Evolutionary conservation across 1,140 invertebrate species (phyloP), one percentile per base, ranked within the genome.

Genomic region (Elysia chlorotica): DNA sequence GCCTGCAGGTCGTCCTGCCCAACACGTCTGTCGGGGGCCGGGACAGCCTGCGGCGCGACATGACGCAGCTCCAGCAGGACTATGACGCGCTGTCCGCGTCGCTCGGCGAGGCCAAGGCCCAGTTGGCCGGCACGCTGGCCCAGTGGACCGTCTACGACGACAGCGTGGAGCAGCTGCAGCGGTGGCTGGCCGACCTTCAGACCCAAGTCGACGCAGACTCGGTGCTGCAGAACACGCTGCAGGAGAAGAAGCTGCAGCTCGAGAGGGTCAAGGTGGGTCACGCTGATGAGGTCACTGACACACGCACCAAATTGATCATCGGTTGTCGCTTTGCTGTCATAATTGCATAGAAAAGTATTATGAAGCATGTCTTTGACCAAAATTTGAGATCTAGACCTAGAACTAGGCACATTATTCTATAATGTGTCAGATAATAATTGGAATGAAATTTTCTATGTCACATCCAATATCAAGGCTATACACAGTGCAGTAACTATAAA

Each of bases 251-350:
- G 76, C 95, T 95, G 0, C 95, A 97, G 82, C 86, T 97, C 17
- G 95, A 97, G 82, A 96, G 96, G 82, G 95, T 97, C 81, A 96
- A 95, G 87, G 93, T 98, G n/a, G n/a, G n/a, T n/a, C n/a, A n/a
- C n/a, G n/a, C n/a, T n/a, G n/a, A n/a, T n/a, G n/a, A n/a, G n/a
- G n/a, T n/a, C n/a, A n/a, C n/a, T n/a, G n/a, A n/a, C n/a, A n/a
- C n/a, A n/a, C n/a, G n/a, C n/a, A n/a, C n/a, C n/a, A n/a, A n/a
- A n/a, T n/a, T n/a, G n/a, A n/a, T n/a, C n/a, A n/a, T n/a, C n/a
- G n/a, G n/a, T n/a, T n/a, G n/a, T n/a, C n/a, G n/a, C n/a, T n/a
- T n/a, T n/a, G n/a, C n/a, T n/a, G n/a, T n/a, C n/a, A n/a, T n/a
- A n/a, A n/a, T n/a, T n/a, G n/a, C n/a, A n/a, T n/a, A n/a, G n/a